Evolutionary conservation across 2,113 vertebrate species (phyloP), one percentile per base, ranked within the genome.

Genomic region (Balaeniceps rex): DNA sequence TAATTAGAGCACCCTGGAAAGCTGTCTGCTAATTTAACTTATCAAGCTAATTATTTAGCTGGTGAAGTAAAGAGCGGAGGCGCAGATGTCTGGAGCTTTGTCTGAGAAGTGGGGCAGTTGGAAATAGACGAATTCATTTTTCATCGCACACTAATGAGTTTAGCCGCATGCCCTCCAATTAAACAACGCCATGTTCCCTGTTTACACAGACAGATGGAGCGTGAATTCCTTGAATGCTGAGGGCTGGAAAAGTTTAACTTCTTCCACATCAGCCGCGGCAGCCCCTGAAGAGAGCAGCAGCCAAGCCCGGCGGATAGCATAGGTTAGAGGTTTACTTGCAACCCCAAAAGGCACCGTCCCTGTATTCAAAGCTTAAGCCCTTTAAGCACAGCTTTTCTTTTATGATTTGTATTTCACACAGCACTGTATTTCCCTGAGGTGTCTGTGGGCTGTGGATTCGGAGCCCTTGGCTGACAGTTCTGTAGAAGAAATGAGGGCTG

Each of bases 321-420:
- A 21, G n/a, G 25, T 31, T 36, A 29, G 26, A 79, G 40, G 28
- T 71, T 55, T 3, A 51, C 34, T 23, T 12, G 9, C 24, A 47
- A 3, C 12, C 31, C n/a, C 57, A 17, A 46, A 68, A 55, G 17
- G 44, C 26, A 21, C 6, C 0, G 0, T 9, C 29, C 19, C 10
- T 44, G 22, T 17, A 36, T 4, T 33, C 40, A 11, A 15, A 77
- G 36, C 24, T 17, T 1, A 49, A 60, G 33, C 38, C 18, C 57
- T 51, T 18, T 2, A 4, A 49, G 70, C 12, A 2, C 1, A 7
- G 47, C 38, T 54, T 33, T 36, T 28, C 17, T n/a, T 46, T 10
- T 21, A 0, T 5, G 36, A 15, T 76, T 63, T 72, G 5, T 38
- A 3, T 65, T 85, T 65, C 82, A 9, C 12, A 4, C 9, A 42